phyloP scores from a whole-genome alignment of 2,113 vertebrate species.

The Spheniscus mendiculus region DNA sequence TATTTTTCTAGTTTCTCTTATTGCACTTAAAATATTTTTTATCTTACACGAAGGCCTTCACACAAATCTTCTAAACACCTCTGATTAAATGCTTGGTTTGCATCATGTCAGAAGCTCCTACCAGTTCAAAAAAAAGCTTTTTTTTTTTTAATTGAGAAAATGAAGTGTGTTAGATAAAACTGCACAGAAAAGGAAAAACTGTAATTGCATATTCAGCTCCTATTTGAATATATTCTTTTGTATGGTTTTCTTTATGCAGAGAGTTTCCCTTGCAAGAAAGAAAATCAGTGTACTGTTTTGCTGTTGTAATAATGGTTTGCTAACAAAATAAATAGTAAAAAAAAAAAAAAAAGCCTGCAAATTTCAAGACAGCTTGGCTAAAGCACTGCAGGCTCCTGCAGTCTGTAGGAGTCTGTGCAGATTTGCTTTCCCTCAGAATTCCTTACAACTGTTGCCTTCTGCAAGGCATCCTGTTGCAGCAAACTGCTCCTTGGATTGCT shows the following conservation, averaged over 20 bases:
- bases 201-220: constrained; percentile 72
- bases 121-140: constrained; percentile 52
- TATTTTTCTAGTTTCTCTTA: constrained; percentile 61
- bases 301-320: constrained; percentile 72
- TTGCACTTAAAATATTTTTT: constrained; percentile 70
- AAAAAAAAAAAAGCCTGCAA: constrained; percentile 41
- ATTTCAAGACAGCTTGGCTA: constrained; percentile 63
- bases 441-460: constrained; percentile 73
- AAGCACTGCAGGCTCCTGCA: constrained; percentile 64
- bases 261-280: constrained; percentile 68
- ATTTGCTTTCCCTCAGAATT: constrained; percentile 69
- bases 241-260: constrained; percentile 72
- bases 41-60: constrained; percentile 72
- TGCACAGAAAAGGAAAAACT: constrained; percentile 62
- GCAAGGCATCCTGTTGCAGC: constrained; percentile 71
- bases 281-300: constrained; percentile 72
- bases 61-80: constrained; percentile 73
- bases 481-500: constrained; percentile 76
- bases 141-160: constrained; percentile 62
- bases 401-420: constrained; percentile 69
- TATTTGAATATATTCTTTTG: constrained; percentile 73
- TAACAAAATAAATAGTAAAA: constrained; percentile 67
- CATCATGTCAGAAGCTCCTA: constrained; percentile 73
- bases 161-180: constrained; percentile 70
- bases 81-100: constrained; percentile 71